Conservation (phyloP, 2,113 vertebrate genomes). For the Cyprinodon variegatus region DNA sequence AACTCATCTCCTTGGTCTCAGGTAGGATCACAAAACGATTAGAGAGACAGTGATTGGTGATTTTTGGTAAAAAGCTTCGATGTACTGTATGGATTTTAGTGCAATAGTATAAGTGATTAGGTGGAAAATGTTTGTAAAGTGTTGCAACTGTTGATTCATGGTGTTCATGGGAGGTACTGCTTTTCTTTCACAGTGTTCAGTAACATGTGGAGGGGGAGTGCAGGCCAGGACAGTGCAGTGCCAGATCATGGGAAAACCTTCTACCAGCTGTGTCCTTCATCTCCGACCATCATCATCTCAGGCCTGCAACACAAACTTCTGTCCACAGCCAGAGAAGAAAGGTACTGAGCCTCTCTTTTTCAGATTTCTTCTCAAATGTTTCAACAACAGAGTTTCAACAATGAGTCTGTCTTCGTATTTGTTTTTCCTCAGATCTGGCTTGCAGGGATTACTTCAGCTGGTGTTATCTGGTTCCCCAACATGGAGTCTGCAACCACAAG, state of each 20-base stretch:
- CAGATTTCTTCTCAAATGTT: not conserved
- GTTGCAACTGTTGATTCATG: not conserved
- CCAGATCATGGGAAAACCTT: conserved; percentile 71
- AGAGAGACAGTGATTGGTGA: not conserved
- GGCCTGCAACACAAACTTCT: conserved; percentile 89
- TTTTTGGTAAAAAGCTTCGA: not conserved
- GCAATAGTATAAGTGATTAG: not conserved
- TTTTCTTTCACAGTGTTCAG: conserved; percentile 80
- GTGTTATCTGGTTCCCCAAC: conserved; percentile 88
- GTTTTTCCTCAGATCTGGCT: conserved; percentile 47
- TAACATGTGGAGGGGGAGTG: conserved; percentile 87
- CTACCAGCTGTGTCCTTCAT: conserved; percentile 72
- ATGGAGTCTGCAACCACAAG: conserved; percentile 84
- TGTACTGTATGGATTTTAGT: not conserved
- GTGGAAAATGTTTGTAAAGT: not conserved
- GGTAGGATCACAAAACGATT: conserved; percentile 65
- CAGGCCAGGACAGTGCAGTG: conserved; percentile 84
- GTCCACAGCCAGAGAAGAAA: conserved; percentile 80
- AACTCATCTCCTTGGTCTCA: conserved; percentile 86
- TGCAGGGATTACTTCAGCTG: conserved; percentile 82
- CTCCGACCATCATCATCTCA: conserved; percentile 80
- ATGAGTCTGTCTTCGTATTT: not conserved
- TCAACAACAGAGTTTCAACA: not conserved
- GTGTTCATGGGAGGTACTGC: not conserved
- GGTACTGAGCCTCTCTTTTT: conserved; percentile 62